Conservation (phyloP, 2,797 vertebrate genomes). For the Phalanger gymnotis region DNA sequence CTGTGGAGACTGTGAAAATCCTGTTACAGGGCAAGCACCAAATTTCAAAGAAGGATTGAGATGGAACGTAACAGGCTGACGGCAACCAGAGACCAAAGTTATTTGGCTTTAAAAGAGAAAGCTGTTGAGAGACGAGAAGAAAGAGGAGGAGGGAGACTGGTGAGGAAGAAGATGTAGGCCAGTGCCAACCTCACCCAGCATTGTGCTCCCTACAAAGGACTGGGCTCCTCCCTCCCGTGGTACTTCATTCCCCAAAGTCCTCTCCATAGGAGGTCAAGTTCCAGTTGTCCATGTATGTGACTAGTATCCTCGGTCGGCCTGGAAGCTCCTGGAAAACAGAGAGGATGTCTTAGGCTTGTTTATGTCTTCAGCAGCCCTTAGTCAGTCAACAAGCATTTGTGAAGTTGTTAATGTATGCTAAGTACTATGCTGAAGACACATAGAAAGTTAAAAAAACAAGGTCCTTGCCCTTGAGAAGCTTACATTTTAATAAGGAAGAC, state of each 20-base stretch:
- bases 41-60: constrained; percentile 70
- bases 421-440: neutral
- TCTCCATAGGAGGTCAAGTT: constrained; percentile 36
- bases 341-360: neutral
- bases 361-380: neutral
- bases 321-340: constrained; percentile 33
- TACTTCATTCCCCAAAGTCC: neutral
- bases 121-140: neutral
- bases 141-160: neutral
- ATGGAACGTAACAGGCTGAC: constrained; percentile 63
- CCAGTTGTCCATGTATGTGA: constrained; percentile 33
- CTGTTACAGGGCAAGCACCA: constrained; percentile 75
- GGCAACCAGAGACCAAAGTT: constrained; percentile 56
- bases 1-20: constrained; percentile 78
- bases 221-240: accelerated
- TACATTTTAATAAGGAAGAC: neutral
- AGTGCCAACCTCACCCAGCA: too few relatives aligned
- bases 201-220: neutral
- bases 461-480: neutral
- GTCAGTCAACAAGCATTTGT: neutral
- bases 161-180: neutral
- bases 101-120: constrained; percentile 58
- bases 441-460: neutral
- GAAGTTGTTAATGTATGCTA: neutral
- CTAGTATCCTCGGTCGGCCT: constrained; percentile 5